Percentiles rank a stretch among this genome's conserved stretches.
phyloP scores from a whole-genome alignment of 2,113 vertebrate species.

The Oryzias curvinotus region DNA sequence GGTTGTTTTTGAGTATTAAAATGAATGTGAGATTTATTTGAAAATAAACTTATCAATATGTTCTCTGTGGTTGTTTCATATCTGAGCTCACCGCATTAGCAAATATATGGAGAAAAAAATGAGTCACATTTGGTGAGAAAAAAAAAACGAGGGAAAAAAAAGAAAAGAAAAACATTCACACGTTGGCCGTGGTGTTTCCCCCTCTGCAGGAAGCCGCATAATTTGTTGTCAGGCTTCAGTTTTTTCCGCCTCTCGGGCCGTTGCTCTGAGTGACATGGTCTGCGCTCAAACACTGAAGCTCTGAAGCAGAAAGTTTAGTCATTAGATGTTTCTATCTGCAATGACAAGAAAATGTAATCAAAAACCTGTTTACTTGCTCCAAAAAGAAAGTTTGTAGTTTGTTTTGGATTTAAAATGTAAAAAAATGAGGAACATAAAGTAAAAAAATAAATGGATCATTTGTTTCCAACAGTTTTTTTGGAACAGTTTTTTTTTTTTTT shows the following conservation, averaged over 20 bases:
- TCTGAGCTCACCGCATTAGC: conserved; percentile 12
- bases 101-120: conserved; percentile 6
- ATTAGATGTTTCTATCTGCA: neutral
- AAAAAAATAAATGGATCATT: no score
- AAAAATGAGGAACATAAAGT: no score
- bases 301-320: conserved; percentile 23
- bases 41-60: conserved; percentile 27
- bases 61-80: conserved; percentile 14
- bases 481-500: no score
- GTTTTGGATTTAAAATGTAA: neutral
- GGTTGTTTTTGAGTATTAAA: conserved; percentile 24
- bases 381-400: conserved; percentile 10
- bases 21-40: conserved; percentile 27
- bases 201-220: conserved; percentile 67
- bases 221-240: conserved; percentile 50
- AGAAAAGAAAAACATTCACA: conserved; percentile 35
- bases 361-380: neutral
- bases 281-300: conserved; percentile 7
- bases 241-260: conserved; percentile 41
- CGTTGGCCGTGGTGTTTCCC: conserved; percentile 60
- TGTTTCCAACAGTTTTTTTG: no score
- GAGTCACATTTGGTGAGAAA: conserved; percentile 24
- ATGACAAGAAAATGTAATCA: conserved; percentile 44
- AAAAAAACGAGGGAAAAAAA: conserved; percentile 1
- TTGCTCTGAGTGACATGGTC: conserved; percentile 37